Conservation (phyloP, 2,797 vertebrate genomes). For the Distichodus sexfasciatus region DNA sequence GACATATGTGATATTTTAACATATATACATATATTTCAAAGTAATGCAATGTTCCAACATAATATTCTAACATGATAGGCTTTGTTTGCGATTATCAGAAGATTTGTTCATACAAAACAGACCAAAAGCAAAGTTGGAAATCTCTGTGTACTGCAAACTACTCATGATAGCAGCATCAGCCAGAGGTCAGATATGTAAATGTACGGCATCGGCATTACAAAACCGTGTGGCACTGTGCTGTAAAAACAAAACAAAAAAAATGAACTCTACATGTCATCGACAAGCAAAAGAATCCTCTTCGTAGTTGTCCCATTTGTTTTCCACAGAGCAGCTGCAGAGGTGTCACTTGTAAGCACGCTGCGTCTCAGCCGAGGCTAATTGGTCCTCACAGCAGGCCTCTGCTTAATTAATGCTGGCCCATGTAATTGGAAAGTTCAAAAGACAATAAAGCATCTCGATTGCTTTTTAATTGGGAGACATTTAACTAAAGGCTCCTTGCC, state of each 20-base stretch:
- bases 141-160: too few species aligned
- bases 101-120: too few species aligned
- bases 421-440: constrained; percentile 19
- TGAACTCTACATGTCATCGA: not conserved
- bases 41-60: too few species aligned
- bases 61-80: too few species aligned
- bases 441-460: constrained; percentile 26
- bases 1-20: too few species aligned
- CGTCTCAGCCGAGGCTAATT: constrained; percentile 11
- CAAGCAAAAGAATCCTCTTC: not conserved
- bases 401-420: constrained; percentile 31
- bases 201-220: too few species aligned
- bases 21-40: too few species aligned
- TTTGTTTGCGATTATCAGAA: too few species aligned
- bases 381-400: constrained; percentile 16
- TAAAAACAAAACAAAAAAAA: not conserved
- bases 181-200: too few species aligned
- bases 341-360: not conserved
- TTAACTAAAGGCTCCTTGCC: constrained; percentile 18
- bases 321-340: constrained; percentile 7
- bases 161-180: too few species aligned
- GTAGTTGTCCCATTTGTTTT: not conserved
- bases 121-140: too few species aligned
- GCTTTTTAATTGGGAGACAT: constrained; percentile 32
- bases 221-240: too few species aligned